Base-by-base conservation (phyloP, 1,140 invertebrate species). In the Halyomorpha halys region DNA sequence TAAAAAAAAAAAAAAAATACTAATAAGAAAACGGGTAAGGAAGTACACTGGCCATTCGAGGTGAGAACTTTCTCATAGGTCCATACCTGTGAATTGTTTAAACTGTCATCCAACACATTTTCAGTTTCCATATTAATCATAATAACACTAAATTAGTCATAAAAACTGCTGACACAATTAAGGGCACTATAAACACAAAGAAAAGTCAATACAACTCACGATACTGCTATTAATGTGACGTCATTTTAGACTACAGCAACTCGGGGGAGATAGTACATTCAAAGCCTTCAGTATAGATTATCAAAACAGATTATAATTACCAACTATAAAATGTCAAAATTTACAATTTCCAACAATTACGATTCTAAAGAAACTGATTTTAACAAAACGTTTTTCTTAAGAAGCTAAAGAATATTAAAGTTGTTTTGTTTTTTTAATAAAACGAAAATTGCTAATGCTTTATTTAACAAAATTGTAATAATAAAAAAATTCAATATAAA, bases 41-140 rank as follows among this genome's bases (percentile, higher is more conserved):
- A 53, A 60, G 27, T 59, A 59, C 64, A 62, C 59, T 13, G 51
- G 59, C 45, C 15, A 23, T 25, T 23, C 15, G 53, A 56, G 23
- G 15, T 19, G 53, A 23, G 47, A 49, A 49, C 59, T 44, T 16
- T 30, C 25, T 63, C 27, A 49, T 34, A 54, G 14, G 6, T 59
- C 70, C 68, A 72, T 73, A 82, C 82, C 80, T 82, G 81, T 67
- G 77, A 74, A 75, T 78, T 80, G 64, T 76, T 76, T 70, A 78
- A 79, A 67, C 79, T 75, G 72, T 83, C 81, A 72, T 82, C 81
- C 72, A 80, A 78, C 65, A 79, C 77, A 74, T 82, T 82, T 74
- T 83, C 82, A 69, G 81, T 83, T 78, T 83, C 82, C 82, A 83
- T 83, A 76, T 80, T 82, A 74, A 81, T 79, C 80, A 80, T 80